phyloP scores from a whole-genome alignment of 2,888 invertebrate genomes.

The Xanthorhoe designata region DNA sequence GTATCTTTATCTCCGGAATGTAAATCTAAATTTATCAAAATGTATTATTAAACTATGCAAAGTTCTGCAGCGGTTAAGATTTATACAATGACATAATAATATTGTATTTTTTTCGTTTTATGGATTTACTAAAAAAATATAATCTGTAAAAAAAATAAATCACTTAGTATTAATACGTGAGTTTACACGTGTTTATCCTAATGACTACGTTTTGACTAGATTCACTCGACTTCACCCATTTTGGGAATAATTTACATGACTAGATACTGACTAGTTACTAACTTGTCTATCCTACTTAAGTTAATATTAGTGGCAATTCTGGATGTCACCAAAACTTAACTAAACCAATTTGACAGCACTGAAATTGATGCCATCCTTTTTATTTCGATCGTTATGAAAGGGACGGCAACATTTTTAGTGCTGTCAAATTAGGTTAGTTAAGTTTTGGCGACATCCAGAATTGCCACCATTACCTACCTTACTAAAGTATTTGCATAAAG shows the following conservation, averaged over 20 bases:
- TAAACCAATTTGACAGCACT: no score
- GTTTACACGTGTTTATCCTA: constrained; percentile 12
- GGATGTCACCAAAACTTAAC: no score
- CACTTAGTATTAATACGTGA: constrained; percentile 7
- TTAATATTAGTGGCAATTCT: no score
- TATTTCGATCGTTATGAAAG: no score
- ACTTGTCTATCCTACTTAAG: background rate
- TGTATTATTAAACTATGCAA: background rate
- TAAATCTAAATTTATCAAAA: background rate
- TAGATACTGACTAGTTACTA: constrained; percentile 13
- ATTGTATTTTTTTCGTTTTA: constrained; percentile 17
- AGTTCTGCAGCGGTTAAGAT: background rate
- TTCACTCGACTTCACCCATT: constrained; percentile 27
- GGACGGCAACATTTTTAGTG: no score
- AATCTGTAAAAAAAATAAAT: constrained; percentile 30
- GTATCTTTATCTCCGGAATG: background rate
- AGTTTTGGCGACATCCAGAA: no score
- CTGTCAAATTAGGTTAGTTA: no score
- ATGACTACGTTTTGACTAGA: constrained; percentile 37
- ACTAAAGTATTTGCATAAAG: background rate
- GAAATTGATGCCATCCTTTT: no score
- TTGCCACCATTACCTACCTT: no score
- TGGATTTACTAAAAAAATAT: constrained; percentile 26
- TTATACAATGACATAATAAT: background rate
- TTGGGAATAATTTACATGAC: constrained; percentile 24